A percentile compares a stretch with the other conserved stretches of the same genome.
These are phyloP conservation scores for Tychaedon coryphoeus DNA, from an alignment of 2,113 vertebrate genomes.

Conservation along the genomic window DNA sequence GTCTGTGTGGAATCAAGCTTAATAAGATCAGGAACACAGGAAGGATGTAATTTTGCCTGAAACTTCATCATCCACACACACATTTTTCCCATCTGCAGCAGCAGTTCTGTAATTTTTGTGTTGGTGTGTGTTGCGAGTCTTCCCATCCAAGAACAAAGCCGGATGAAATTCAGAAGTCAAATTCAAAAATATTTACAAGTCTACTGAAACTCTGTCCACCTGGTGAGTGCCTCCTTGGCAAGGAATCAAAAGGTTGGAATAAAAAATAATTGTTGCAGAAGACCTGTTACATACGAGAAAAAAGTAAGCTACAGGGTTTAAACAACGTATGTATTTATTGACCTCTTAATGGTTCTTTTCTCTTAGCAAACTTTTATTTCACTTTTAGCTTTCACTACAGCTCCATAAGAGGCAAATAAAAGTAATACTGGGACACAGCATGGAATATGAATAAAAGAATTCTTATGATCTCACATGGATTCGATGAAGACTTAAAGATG, in stretches of 20 bases:
- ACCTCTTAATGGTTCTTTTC: neutral
- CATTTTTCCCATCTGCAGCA: neutral
- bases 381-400: neutral
- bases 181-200: neutral
- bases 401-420: neutral
- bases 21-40: neutral
- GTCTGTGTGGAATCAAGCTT: neutral
- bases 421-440: neutral
- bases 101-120: neutral
- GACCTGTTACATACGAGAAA: neutral
- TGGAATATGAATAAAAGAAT: neutral
- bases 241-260: neutral
- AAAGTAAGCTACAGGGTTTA: neutral
- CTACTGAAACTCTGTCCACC: neutral
- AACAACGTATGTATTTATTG: neutral
- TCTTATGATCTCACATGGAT: rapidly evolving
- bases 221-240: neutral
- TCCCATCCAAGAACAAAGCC: neutral
- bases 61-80: neutral
- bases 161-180: neutral
- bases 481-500: neutral
- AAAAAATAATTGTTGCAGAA: neutral
- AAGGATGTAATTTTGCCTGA: neutral
- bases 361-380: neutral
- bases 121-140: neutral